Evolutionary conservation across 2,113 vertebrate genomes (phyloP), one percentile per base, ranked within the genome.

Genomic region (Morone saxatilis): DNA sequence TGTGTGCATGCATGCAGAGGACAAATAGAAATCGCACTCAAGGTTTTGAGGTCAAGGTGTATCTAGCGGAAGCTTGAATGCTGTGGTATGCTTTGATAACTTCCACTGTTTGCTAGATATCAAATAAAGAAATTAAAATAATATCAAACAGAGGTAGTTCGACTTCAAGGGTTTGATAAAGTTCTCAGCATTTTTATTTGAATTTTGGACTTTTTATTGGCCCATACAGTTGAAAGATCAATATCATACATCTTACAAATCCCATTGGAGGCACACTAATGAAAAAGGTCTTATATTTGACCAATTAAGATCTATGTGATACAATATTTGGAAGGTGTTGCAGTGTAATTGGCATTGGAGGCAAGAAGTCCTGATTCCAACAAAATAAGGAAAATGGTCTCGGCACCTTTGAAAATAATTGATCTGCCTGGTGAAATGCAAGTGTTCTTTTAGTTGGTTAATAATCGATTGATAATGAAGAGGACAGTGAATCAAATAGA

Each of bases 181-280:
- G 16, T 61, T 3, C 20, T 71, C 48, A 43, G 25, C 36, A 76
- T 50, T 74, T 80, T 81, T 5, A 41, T 79, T 62, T 40, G 36
- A 74, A 53, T 61, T 71, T 75, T 45, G 25, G 22, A 67, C 60
- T 31, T 56, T 84, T 50, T 56, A 4, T 22, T 45, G 59, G 65
- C 54, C 51, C 57, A 56, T 78, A 6, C 31, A 56, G 56, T 40
- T 71, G 56, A 76, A 6, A 9, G 80, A 75, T 86, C 81, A 67
- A 66, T 86, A 61, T 56, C n/a, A 78, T 60, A 53, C 43, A 61
- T 86, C 65, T 80, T 59, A 48, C 14, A 78, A 75, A 74, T 76
- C 20, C 38, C 40, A 74, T 60, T 53, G 36, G 25, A 61, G 47
- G 50, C 22, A 70, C n/a, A 67, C 41, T 8, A 77, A 22, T 76